phyloP scores from a whole-genome alignment of 1,140 invertebrate species.

The Scaptomyza pallida region DNA sequence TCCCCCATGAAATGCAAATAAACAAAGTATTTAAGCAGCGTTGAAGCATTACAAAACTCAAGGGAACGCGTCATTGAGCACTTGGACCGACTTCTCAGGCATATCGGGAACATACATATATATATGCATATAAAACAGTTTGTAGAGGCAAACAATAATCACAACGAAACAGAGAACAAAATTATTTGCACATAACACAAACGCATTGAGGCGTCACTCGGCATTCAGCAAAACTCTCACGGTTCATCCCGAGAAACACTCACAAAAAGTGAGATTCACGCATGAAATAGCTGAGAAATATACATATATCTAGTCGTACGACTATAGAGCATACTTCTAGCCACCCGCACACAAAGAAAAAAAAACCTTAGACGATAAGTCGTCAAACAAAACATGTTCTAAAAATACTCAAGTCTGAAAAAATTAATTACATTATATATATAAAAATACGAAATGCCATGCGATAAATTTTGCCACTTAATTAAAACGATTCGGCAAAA shows the following conservation, averaged over 20 bases:
- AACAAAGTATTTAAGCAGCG: conserved; percentile 47
- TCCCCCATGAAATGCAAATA: background rate
- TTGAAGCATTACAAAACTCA: conserved; percentile 45
- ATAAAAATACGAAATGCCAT: conserved; percentile 33
- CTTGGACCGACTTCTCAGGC: conserved; percentile 31
- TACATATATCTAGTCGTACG: conserved; percentile 26
- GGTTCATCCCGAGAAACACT: conserved; percentile 11
- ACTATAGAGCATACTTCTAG: conserved; percentile 10
- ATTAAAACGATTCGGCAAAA: conserved; percentile 50
- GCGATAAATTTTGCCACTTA: conserved; percentile 63
- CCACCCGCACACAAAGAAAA: background rate
- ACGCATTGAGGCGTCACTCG: conserved; percentile 48
- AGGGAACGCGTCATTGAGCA: conserved; percentile 62
- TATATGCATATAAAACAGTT: background rate
- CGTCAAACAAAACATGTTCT: background rate
- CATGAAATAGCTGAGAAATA: conserved; percentile 51
- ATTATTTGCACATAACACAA: conserved; percentile 24
- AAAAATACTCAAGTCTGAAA: conserved; percentile 10
- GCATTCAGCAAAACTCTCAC: conserved; percentile 41
- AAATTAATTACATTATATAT: conserved; percentile 26
- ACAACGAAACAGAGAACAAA: conserved; percentile 36
- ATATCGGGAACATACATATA: conserved; percentile 12
- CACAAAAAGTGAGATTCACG: conserved; percentile 45
- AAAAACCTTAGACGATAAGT: conserved; percentile 42
- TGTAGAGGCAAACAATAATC: conserved; percentile 5